Percentiles rank a stretch among this genome's conserved stretches.
These are phyloP conservation scores for Vulpes ferrilata DNA, from an alignment of 2,113 vertebrate genomes.

Conservation along the genomic window DNA sequence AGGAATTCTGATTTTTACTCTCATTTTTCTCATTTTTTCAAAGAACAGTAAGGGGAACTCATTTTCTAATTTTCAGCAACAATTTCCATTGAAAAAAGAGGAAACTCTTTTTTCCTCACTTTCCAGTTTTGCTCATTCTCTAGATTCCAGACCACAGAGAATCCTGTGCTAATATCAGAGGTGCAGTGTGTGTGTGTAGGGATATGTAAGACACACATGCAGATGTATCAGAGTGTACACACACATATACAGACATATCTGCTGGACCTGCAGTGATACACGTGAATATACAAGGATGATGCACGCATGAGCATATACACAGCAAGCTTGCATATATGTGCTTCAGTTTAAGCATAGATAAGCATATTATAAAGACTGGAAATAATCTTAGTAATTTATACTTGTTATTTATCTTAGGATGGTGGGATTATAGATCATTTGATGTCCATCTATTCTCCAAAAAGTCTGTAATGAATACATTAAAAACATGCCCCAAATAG, in stretches of 20 bases:
- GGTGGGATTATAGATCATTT: not conserved
- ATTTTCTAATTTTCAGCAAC: not conserved
- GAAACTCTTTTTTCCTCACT: not conserved
- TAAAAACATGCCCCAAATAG: not conserved
- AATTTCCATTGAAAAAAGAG: no score
- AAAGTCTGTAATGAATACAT: not conserved
- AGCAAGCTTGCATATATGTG: not conserved
- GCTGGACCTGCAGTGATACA: no score
- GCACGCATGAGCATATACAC: not conserved
- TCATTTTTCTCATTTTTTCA: not conserved
- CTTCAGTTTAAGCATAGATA: not conserved
- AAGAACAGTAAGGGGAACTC: not conserved
- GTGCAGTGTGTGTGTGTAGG: accelerated
- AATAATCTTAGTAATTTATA: not conserved
- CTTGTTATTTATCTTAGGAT: not conserved
- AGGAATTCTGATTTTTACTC: not conserved
- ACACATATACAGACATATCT: not conserved
- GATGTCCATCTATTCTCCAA: not conserved
- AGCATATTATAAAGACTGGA: not conserved
- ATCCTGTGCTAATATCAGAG: not conserved
- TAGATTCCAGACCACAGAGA: not conserved
- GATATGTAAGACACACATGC: no score
- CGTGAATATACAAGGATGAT: not conserved
- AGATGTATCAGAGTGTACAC: not conserved
- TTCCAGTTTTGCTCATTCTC: not conserved